These are phyloP conservation scores for Polyommatus icarus DNA, from an alignment of 2,888 invertebrate genomes.

Conservation along the genomic window DNA sequence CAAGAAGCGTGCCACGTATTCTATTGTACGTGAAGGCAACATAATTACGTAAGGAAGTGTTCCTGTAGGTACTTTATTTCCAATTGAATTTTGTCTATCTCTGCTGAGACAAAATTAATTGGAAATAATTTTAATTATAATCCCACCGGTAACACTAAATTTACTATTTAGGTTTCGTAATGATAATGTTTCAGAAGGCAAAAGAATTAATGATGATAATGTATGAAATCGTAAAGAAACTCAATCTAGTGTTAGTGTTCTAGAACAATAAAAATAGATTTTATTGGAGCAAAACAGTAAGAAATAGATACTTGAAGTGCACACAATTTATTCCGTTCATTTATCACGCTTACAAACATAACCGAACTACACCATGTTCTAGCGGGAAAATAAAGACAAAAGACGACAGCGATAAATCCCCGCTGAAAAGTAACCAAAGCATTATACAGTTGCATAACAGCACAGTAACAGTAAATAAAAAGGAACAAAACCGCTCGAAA, in stretches of 20 bases:
- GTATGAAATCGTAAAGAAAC: neutral
- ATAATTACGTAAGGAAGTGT: neutral
- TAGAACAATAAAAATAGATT: neutral
- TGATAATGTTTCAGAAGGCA: too few relatives aligned
- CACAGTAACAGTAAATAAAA: slow-evolving; percentile 76
- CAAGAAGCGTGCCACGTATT: neutral
- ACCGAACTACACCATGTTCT: slow-evolving; percentile 66
- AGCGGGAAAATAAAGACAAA: slow-evolving; percentile 74
- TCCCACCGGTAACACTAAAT: too few relatives aligned
- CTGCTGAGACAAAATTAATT: too few relatives aligned
- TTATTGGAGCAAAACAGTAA: slow-evolving; percentile 25
- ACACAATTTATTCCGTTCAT: slow-evolving; percentile 39
- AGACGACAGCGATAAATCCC: slow-evolving; percentile 72
- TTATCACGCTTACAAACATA: slow-evolving; percentile 47
- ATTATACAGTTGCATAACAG: slow-evolving; percentile 79
- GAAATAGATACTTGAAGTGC: slow-evolving; percentile 34
- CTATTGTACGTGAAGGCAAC: neutral
- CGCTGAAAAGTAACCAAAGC: slow-evolving; percentile 77
- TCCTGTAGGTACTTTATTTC: neutral
- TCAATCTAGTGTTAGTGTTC: neutral
- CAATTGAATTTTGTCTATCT: neutral
- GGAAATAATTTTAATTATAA: too few relatives aligned
- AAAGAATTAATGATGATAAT: neutral
- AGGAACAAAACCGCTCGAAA: slow-evolving; percentile 76
- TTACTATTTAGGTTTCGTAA: too few relatives aligned